Conservation (phyloP, 2,113 vertebrate genomes). For the Capra hircus region DNA sequence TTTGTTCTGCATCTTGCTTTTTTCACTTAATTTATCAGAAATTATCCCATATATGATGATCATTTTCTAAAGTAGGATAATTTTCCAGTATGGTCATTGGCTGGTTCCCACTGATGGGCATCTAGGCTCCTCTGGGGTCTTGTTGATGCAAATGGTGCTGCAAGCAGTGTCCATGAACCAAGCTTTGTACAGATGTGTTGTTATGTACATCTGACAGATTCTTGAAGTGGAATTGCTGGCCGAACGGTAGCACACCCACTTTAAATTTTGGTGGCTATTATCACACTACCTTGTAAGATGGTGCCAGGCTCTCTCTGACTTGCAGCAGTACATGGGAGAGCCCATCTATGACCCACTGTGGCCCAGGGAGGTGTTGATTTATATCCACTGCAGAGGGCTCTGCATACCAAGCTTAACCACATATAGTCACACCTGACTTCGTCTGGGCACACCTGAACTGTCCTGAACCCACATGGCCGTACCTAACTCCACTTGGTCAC, state of each 20-base stretch:
- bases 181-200: rapidly evolving
- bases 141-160: neutral
- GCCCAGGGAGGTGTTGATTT: neutral
- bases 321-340: no score
- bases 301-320: neutral
- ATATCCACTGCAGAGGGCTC: neutral
- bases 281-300: neutral
- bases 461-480: neutral
- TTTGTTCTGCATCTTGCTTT: neutral
- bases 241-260: neutral
- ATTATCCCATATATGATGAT: no score
- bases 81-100: neutral
- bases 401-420: neutral
- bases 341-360: neutral
- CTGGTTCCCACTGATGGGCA: neutral
- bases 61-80: neutral
- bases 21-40: neutral
- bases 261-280: neutral
- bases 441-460: neutral
- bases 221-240: neutral
- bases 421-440: neutral
- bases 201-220: neutral
- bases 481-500: neutral
- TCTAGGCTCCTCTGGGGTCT: neutral
- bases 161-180: rapidly evolving